These are phyloP conservation scores for Chaetops frenatus DNA, from an alignment of 2,113 vertebrate genomes.

Conservation along the genomic window DNA sequence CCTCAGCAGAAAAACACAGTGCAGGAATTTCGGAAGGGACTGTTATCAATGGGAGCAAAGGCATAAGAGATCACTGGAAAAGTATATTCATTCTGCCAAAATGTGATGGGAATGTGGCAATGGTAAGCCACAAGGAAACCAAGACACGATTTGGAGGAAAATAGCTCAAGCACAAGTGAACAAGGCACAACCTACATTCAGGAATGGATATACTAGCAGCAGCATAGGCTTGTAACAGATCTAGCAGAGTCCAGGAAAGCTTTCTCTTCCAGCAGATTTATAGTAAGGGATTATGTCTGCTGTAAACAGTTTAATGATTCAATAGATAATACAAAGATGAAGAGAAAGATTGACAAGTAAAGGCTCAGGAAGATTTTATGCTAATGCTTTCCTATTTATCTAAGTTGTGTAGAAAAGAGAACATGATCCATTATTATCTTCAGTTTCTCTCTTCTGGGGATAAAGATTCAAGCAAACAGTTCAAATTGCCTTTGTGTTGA, in stretches of 20 bases:
- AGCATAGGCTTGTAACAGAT: background rate
- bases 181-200: background rate
- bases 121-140: background rate
- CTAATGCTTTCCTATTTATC: background rate
- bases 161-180: background rate
- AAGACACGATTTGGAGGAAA: background rate
- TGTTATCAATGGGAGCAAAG: background rate
- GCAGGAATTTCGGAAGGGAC: background rate
- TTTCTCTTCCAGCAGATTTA: background rate
- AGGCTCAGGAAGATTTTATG: background rate
- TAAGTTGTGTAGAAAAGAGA: background rate
- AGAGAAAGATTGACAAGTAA: background rate
- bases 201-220: background rate
- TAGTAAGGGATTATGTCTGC: background rate
- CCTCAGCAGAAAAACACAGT: background rate
- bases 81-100: background rate
- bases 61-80: background rate
- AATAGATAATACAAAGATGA: background rate
- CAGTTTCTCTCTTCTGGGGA: background rate
- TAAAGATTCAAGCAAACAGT: background rate
- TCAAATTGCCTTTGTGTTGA: background rate
- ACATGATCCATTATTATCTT: background rate
- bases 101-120: background rate
- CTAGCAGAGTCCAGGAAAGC: background rate
- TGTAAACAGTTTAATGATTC: background rate